Base-by-base conservation (phyloP, 2,888 invertebrate species). In the Pachydiplax longipennis region DNA sequence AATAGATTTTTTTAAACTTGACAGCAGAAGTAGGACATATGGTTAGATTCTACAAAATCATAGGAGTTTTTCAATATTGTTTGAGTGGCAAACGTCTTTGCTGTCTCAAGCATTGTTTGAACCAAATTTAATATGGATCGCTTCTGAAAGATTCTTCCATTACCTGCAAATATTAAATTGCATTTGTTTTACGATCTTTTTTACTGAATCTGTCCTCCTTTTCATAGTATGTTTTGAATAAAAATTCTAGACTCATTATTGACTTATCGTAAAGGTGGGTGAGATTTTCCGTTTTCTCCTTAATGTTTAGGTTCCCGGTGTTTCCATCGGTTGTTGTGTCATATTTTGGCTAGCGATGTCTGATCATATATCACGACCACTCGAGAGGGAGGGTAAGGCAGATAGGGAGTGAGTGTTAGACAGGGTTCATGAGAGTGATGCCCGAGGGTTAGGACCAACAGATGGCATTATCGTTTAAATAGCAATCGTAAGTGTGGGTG, bases 381-480 rank as follows among this genome's bases (percentile, higher is more conserved):
- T 25, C 53, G 58, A 58, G 35, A 83, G 35, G 73, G 65, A 25
- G 82, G 53, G 53, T 83, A 35, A 35, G 37, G 58, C 35, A 48
- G 82, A 81, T n/a, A 31, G 82, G 22, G 35, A 22, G 35, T 35
- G 82, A 65, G 73, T 73, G 73, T 73, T 73, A 73, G 73, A 73
- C 73, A 73, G 73, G 73, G 73, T 73, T 31, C 73, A 31, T 73
- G 31, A 73, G 31, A 37, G 87, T 61, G 87, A 87, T 87, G 37
- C 37, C 35, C 37, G 37, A 37, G 35, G 58, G 87, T 37, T 61
- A 87, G 61, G 37, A 61, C 61, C 61, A 61, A 87, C 87, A 61
- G 61, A 87, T 87, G 87, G 87, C 87, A 87, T 48, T 61, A 83
- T 31, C 53, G 58, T 83, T 40, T 83, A 31, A 58, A 31, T 58